Evolutionary conservation across 2,888 invertebrate species (phyloP), one percentile per base, ranked within the genome.

Genomic region (Hirudinaria manillensis): DNA sequence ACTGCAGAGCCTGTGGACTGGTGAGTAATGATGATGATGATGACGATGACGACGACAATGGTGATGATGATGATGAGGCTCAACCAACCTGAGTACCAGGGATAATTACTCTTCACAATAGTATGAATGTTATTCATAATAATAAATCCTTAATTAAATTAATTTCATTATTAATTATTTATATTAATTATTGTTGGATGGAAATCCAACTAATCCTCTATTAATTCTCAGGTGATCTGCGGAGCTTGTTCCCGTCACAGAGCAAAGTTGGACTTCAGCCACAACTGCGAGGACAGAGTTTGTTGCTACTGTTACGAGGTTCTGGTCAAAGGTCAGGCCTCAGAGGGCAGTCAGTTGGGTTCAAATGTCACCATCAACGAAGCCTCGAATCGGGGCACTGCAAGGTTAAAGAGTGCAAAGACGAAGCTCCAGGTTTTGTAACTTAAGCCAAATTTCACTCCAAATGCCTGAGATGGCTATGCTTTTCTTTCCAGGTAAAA

Each of bases 221-320:
- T 16, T 16, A 45, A 45, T n/a, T 13, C 78, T 3, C 79, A 87
- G 87, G 85, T 87, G 67, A 84, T 86, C 29, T 87, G 87, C 82
- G 82, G 82, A 75, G 85, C 85, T 79, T 87, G 87, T 79, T 86
- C 86, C 51, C 83, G 84, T 74, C 83, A 84, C 77, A 87, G 86
- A 80, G 82, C 83, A 38, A 83, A 82, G 3, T 81, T 87, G 45
- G 81, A 82, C 10, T 87, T 84, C 80, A 88, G 88, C 75, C 87
- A 87, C 78, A 86, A 87, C 77, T 87, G 87, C 78, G 82, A 85
- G 38, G 87, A 87, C 81, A 84, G 89, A 77, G 89, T 89, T 0
- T 89, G 89, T 81, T 84, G 86, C 78, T 81, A 86, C 7, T 89
- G 89, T 82, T 86, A 88, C 79, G 84, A 86, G 19, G 65, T 73